These are phyloP conservation scores for Rhingia campestris DNA, from an alignment of 2,888 invertebrate species.

Conservation along the genomic window DNA sequence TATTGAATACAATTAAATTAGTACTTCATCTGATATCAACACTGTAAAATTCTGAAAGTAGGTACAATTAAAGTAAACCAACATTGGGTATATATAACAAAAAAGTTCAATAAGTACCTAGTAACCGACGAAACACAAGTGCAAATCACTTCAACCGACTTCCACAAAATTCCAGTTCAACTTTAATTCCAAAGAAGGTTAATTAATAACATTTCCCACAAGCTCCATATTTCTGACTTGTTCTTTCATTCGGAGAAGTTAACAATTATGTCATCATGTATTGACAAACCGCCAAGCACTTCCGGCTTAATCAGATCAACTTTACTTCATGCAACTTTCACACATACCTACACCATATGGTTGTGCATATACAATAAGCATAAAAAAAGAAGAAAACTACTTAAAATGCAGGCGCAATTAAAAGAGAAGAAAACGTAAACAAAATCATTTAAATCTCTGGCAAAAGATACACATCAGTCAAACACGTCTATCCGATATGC, in stretches of 20 bases:
- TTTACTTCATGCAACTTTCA: slow-evolving; percentile 50
- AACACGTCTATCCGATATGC: neutral
- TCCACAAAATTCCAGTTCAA: neutral
- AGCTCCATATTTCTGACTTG: neutral
- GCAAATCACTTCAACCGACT: neutral
- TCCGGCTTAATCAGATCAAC: slow-evolving; percentile 10
- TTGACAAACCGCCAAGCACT: neutral
- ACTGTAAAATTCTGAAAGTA: too few species aligned
- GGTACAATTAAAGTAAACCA: too few species aligned
- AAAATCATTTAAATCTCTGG: slow-evolving; percentile 25
- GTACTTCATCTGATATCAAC: too few species aligned
- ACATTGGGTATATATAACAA: too few species aligned
- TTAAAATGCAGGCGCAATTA: slow-evolving; percentile 45
- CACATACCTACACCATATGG: neutral
- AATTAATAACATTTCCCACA: neutral
- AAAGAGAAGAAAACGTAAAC: slow-evolving; percentile 15
- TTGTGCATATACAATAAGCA: neutral
- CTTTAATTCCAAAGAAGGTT: neutral
- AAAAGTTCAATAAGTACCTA: too few species aligned
- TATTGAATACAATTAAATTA: too few species aligned
- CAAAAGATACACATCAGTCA: slow-evolving; percentile 30
- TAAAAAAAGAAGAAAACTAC: slow-evolving; percentile 10
- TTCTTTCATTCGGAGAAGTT: neutral
- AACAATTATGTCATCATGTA: slow-evolving; percentile 9
- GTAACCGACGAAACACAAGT: too few species aligned